Conservation (phyloP, 2,113 vertebrate species). For the Myotis davidii region DNA sequence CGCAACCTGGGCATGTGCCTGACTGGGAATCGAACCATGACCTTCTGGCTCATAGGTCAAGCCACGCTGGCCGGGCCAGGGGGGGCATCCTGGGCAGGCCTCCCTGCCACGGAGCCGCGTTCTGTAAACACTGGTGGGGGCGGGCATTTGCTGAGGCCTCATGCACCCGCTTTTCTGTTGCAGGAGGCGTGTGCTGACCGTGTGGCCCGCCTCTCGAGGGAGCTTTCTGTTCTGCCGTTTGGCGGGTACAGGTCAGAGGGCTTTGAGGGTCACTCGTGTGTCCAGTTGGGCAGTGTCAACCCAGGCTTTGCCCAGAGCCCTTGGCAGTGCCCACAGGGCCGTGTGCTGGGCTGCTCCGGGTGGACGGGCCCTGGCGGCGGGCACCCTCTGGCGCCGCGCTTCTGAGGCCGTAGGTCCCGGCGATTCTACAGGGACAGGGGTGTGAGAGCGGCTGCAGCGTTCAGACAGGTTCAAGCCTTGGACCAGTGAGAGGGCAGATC, state of each 20-base stretch:
- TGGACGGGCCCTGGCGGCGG: too few species aligned
- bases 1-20: too few species aligned
- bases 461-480: too few species aligned
- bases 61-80: not conserved
- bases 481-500: too few species aligned
- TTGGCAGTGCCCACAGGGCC: not conserved
- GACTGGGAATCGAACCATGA: too few species aligned
- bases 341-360: not conserved
- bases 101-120: not conserved
- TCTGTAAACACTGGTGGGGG: fast-evolving
- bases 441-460: too few species aligned
- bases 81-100: too few species aligned
- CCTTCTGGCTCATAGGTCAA: too few species aligned
- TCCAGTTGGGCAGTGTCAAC: not conserved
- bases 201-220: not conserved
- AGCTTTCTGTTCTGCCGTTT: not conserved
- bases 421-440: fast-evolving
- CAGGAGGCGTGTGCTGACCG: not conserved
- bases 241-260: not conserved
- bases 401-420: not conserved
- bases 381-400: not conserved
- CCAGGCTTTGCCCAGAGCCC: not conserved
- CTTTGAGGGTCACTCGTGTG: not conserved
- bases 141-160: not conserved
- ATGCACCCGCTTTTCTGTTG: fast-evolving